Evolutionary conservation across 2,113 vertebrate species (phyloP).

Genomic region (Vidua chalybeata): DNA sequence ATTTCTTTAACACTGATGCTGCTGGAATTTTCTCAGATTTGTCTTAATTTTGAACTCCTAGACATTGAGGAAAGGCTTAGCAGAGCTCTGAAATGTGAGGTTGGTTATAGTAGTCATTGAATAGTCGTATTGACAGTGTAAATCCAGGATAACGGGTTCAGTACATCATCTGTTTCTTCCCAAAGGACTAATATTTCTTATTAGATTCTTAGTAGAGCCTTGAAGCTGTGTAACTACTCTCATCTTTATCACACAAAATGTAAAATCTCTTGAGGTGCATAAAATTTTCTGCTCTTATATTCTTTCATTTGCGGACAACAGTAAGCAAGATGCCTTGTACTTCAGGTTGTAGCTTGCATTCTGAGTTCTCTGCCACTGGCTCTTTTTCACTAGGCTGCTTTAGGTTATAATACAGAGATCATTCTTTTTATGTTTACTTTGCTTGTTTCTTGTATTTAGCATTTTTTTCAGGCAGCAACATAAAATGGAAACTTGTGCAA

Average conservation of each 20-base stretch:
- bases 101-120: not conserved
- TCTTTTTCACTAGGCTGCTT: not conserved
- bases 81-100: not conserved
- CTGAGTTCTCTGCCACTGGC: not conserved
- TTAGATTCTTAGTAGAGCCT: not conserved
- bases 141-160: not conserved
- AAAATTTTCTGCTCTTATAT: not conserved
- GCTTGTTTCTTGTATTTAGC: not conserved
- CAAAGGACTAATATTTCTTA: constrained; percentile 11
- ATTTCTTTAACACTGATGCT: not conserved
- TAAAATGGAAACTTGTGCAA: not conserved
- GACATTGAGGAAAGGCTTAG: not conserved
- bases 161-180: not conserved
- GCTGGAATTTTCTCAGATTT: not conserved
- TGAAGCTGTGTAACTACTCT: not conserved
- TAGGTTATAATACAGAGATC: not conserved
- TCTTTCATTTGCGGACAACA: not conserved
- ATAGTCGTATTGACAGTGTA: not conserved
- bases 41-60: not conserved
- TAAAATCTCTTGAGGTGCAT: not conserved
- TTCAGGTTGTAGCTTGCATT: not conserved
- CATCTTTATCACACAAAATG: not conserved
- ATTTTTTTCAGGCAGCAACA: not conserved
- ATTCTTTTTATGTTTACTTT: not conserved
- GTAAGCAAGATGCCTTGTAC: not conserved